These are phyloP conservation scores for Sinonovacula constricta DNA, from an alignment of 1,140 invertebrate genomes.

Conservation along the genomic window DNA sequence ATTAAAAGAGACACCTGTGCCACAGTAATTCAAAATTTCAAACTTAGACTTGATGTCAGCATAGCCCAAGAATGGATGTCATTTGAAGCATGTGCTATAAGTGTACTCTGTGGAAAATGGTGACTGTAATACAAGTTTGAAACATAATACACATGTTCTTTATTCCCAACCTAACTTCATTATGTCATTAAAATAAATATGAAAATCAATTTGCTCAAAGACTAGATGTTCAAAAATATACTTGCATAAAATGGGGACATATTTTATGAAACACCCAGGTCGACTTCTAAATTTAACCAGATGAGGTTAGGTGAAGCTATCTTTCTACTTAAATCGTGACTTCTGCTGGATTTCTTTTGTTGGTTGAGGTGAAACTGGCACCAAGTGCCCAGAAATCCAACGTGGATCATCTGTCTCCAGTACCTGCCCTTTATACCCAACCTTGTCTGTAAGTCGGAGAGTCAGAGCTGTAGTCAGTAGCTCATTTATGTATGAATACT, in stretches of 20 bases:
- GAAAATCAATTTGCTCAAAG: too few species aligned
- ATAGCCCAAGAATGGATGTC: not conserved
- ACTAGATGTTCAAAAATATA: too few species aligned
- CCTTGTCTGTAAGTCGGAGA: not conserved
- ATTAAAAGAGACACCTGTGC: not conserved
- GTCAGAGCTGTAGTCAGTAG: not conserved
- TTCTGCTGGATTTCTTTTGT: not conserved
- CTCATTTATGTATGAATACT: not conserved
- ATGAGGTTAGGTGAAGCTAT: too few species aligned
- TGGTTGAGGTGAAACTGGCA: not conserved
- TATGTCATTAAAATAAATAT: too few species aligned
- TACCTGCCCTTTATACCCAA: not conserved
- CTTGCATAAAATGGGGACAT: too few species aligned
- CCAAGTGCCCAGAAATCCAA: not conserved
- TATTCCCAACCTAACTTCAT: too few species aligned
- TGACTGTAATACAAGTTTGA: not conserved
- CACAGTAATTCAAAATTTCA: too few species aligned
- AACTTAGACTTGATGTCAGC: not conserved
- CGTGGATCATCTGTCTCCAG: not conserved
- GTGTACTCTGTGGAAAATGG: not conserved
- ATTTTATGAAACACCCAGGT: too few species aligned
- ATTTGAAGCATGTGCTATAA: too few species aligned
- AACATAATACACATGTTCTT: slow-evolving; percentile 21
- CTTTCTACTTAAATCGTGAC: slow-evolving; percentile 1
- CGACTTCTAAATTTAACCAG: too few species aligned